A percentile compares a stretch with the other conserved stretches of the same genome.
phyloP scores from a whole-genome alignment of 1,140 invertebrate genomes.

The Aphaenogaster rudis region DNA sequence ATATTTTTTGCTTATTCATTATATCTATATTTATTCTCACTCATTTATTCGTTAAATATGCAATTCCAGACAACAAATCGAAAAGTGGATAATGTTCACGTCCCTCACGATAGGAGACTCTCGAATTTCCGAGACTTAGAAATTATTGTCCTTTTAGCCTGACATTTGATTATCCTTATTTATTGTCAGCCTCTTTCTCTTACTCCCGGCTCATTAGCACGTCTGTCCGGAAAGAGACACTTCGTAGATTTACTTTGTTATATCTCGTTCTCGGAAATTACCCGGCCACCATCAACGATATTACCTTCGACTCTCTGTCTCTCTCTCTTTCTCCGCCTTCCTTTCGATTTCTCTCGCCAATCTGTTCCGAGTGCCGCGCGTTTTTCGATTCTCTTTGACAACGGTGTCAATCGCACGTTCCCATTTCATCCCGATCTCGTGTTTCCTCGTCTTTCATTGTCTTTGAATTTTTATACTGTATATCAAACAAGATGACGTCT shows the following conservation, averaged over 20 bases:
- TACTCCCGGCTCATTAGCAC: conserved; percentile 25
- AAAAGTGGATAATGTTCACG: background rate
- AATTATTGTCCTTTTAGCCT: conserved; percentile 2
- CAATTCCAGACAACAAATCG: background rate
- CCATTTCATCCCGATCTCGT: conserved; percentile 6
- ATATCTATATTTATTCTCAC: background rate
- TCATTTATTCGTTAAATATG: background rate
- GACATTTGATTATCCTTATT: conserved; percentile 22
- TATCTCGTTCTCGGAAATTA: conserved; percentile 33
- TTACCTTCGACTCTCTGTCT: background rate
- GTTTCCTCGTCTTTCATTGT: background rate
- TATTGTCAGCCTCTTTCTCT: conserved; percentile 3
- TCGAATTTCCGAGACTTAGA: background rate
- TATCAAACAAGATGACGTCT: background rate
- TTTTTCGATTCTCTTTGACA: conserved; percentile 30
- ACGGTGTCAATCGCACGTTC: conserved; percentile 37
- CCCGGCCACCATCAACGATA: background rate
- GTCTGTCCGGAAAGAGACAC: background rate
- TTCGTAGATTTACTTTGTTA: conserved; percentile 45
- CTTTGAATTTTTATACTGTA: background rate
- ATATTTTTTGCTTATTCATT: background rate
- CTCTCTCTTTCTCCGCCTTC: background rate
- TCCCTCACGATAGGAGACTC: background rate
- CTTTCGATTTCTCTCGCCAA: background rate
- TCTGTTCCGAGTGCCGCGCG: background rate